Conservation (phyloP, 2,113 vertebrate species). For the Cynoglossus semilaevis region DNA sequence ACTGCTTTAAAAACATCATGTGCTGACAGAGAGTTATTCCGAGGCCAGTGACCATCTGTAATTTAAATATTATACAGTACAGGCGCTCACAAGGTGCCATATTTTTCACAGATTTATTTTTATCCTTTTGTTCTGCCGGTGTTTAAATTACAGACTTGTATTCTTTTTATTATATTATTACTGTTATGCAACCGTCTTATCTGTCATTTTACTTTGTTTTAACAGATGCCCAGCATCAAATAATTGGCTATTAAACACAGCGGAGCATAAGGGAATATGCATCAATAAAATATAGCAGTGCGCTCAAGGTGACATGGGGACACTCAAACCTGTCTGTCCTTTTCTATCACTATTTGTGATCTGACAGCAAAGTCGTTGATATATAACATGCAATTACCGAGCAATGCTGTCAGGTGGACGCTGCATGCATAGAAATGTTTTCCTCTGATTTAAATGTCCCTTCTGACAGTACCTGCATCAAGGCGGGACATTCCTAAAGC, state of each 20-base stretch:
- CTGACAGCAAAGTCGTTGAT: slow-evolving; percentile 33
- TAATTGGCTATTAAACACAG: slow-evolving; percentile 16
- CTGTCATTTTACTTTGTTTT: no score
- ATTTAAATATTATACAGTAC: no score
- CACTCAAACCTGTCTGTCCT: slow-evolving; percentile 11
- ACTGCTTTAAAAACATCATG: not conserved
- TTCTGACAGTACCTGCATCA: slow-evolving; percentile 16
- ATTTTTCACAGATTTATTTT: not conserved
- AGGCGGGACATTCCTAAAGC: slow-evolving; percentile 24
- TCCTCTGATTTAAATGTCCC: slow-evolving; percentile 19
- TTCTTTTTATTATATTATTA: not conserved
- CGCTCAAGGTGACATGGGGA: slow-evolving; percentile 45
- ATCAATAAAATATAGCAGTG: slow-evolving; percentile 33
- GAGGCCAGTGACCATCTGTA: not conserved
- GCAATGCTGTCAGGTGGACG: slow-evolving; percentile 22
- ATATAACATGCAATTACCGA: slow-evolving; percentile 57
- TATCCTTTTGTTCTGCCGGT: not conserved
- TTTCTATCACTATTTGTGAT: slow-evolving; percentile 21
- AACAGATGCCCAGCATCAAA: no score
- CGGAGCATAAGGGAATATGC: slow-evolving; percentile 6
- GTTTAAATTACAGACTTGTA: not conserved
- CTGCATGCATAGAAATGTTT: slow-evolving; percentile 36
- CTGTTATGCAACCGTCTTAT: no score
- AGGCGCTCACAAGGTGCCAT: no score
- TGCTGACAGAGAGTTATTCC: not conserved